A percentile compares a stretch with the other conserved stretches of the same genome.
These are phyloP conservation scores for Phalacrocorax carbo DNA, from an alignment of 2,113 vertebrate genomes.

Conservation along the genomic window DNA sequence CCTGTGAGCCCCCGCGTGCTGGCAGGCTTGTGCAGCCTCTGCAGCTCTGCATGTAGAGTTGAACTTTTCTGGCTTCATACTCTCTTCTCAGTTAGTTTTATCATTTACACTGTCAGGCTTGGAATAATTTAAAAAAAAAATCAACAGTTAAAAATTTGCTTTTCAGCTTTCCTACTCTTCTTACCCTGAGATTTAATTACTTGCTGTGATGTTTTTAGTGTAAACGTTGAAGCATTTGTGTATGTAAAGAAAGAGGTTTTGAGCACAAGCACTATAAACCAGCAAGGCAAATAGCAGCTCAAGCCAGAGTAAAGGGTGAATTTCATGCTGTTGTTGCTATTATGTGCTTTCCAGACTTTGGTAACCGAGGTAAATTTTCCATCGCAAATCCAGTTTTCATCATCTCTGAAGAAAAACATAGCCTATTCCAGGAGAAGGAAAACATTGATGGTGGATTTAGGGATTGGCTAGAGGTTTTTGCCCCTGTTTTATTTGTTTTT, in stretches of 20 bases:
- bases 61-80: not conserved
- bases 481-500: not conserved
- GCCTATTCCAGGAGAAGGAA: not conserved
- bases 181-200: not conserved
- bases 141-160: not conserved
- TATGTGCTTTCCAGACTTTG: not conserved
- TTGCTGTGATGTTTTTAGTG: not conserved
- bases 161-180: not conserved
- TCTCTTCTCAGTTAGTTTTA: not conserved
- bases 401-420: not conserved
- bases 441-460: not conserved
- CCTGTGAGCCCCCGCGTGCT: accelerated
- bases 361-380: not conserved
- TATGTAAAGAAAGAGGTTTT: not conserved
- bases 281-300: not conserved
- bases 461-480: not conserved
- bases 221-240: not conserved
- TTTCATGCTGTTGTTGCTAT: not conserved
- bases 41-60: not conserved
- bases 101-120: not conserved
- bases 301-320: not conserved
- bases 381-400: not conserved
- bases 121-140: not conserved
- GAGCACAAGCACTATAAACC: not conserved
- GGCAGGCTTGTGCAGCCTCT: not conserved